Base-by-base conservation (phyloP, 2,888 invertebrate genomes). In the Lasioglossum oenotherae region DNA sequence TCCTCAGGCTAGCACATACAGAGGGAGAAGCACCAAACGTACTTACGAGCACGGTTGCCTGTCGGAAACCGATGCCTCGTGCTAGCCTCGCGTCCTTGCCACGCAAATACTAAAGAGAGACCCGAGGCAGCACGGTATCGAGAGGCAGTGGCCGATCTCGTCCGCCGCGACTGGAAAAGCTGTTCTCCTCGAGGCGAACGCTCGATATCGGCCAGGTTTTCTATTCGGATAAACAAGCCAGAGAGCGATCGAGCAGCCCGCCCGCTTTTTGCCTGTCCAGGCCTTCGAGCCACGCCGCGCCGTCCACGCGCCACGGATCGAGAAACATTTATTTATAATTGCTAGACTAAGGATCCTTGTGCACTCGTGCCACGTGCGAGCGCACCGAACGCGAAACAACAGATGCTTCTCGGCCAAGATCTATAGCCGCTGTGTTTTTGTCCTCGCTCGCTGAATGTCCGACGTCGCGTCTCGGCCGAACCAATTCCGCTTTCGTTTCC, bases 101-200 rank as follows among this genome's bases (percentile, higher is more conserved):
- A 53, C 53, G 23, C 23, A 53, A 53, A 53, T 53, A 53, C 53
- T 23, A 53, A 53, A 53, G 23, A 53, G 23, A 53, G 53, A 23
- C 53, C 8, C 53, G 53, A 53, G 53, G 53, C 53, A 23, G 53
- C 53, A 53, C 53, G 23, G 8, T 8, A 53, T 49, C 38, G 38
- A 35, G 38, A 53, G 38, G 38, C 74, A n/a, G 57, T 1, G 38
- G 41, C 35, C 64, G 31, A 16, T 19, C 67, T 19, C 19, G 67
- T 67, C 19, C 35, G 35, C 19, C 38, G 38, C 23, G 38, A 69
- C 38, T n/a, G 57, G 74, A 53, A 10, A 57, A 57, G 74, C 53
- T 57, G 74, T n/a, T 38, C 31, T 53, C 74, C 38, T 38, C 53
- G 74, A 57, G 41, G 16, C 57, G 67, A 35, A 67, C 67, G 67